Base-by-base conservation (phyloP, 1,140 invertebrate species). In the Drosophila ogumai region DNA sequence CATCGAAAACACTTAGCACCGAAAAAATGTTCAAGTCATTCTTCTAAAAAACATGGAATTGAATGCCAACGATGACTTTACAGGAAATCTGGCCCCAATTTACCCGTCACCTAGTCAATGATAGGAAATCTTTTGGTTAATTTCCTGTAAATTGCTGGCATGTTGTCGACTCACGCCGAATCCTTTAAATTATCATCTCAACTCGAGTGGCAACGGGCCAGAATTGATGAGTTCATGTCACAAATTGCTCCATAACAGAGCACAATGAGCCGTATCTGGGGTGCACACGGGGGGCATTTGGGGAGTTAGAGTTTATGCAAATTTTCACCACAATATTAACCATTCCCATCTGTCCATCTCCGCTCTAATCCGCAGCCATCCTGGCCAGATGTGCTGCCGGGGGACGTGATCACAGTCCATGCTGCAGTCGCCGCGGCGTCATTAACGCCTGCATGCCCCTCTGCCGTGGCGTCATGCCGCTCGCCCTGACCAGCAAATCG, bases 391-490 rank as follows among this genome's bases (percentile, higher is more conserved):
- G 96, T 87, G 95, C 94, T 5, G 95, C 95, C 6, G 96, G 95
- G 12, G 96, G 96, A 58, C 93, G 96, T 44, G 96, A 97, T 93
- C 96, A 97, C 91, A 95, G 94, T 43, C 91, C 93, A 28, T 97
- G 96, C 88, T 97, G 96, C 90, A 93, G 93, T 47, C 93, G 96
- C 43, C 93, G 96, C 50, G 96, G 96, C 5, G 96, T 97, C 31
- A 95, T 95, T n/a, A 90, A 93, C 3, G 91, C 93, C 38, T 97
- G 97, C 85, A 93, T 95, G 57, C 94, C 95, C 9, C 93, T 97
- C 15, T 97, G 97, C 92, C 94, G 95, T n/a, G 96, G 96, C 46
- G 94, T 96, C 7, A 93, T 95, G 61, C 93, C 94, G 8, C 71
- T 81, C 19, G 63, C 74, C 9, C 17, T 90, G 66, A 81, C 85